These are phyloP conservation scores for Asarcornis scutulata DNA, from an alignment of 2,113 vertebrate species.

Conservation along the genomic window DNA sequence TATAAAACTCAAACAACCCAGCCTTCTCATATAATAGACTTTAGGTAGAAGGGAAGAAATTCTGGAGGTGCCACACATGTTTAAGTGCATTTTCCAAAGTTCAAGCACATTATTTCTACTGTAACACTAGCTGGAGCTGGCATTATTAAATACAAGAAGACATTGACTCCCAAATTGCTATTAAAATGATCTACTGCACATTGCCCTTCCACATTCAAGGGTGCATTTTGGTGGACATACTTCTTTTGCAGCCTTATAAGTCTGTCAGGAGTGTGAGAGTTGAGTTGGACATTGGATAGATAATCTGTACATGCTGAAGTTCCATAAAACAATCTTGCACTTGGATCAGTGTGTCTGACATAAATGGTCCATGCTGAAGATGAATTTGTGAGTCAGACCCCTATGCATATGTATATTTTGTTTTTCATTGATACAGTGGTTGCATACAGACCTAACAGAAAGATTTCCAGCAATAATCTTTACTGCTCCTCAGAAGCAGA, in stretches of 20 bases:
- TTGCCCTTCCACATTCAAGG: slow-evolving; percentile 20
- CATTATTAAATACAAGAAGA: slow-evolving; percentile 27
- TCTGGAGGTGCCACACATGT: neutral
- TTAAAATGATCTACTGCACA: slow-evolving; percentile 2
- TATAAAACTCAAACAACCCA: slow-evolving; percentile 4
- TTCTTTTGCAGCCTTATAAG: neutral
- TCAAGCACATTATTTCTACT: slow-evolving; percentile 53
- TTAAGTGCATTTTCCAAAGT: slow-evolving; percentile 42
- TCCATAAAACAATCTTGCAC: neutral
- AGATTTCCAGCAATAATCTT: neutral
- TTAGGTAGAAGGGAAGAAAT: neutral
- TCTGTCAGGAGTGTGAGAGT: neutral
- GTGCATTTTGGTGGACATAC: neutral
- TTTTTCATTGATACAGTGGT: neutral
- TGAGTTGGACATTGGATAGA: accelerated
- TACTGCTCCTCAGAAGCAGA: neutral
- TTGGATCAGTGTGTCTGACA: neutral
- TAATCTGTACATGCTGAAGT: neutral
- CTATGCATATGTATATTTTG: neutral
- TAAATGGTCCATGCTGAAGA: neutral
- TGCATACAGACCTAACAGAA: neutral
- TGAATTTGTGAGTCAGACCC: neutral
- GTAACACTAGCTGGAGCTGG: neutral
- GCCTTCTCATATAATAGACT: neutral
- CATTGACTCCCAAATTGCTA: neutral